Base-by-base conservation (phyloP, 1,140 invertebrate species). In the Euwallacea similis region DNA sequence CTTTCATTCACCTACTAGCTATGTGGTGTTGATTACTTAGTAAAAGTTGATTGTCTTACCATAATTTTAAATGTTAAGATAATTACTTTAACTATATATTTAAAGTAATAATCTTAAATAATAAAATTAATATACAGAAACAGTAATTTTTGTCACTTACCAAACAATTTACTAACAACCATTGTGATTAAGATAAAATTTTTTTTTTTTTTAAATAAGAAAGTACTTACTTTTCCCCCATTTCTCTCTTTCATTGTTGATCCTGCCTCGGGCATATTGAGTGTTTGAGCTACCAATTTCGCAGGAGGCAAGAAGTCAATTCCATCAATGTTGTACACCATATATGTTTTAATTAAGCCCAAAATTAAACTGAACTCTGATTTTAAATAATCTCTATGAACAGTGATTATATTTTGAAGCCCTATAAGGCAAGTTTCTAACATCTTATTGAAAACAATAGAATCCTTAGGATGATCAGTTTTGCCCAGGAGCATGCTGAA, bases 271-370 rank as follows among this genome's bases (percentile, higher is more conserved):
- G 87, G 85, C 21, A 88, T 78, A 71, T 84, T 84, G 71, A 87
- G 83, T 11, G 82, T 81, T n/a, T 86, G 82, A 42, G 84, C 84
- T 59, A 80, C 77, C 2, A 88, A 74, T 71, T 81, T 72, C 73
- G 84, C 81, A 7, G 83, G 82, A 58, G 61, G 75, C 7, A 79
- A 69, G 60, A 72, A 72, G 2, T 74, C 16, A 63, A 81, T 79
- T 3, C 78, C 81, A 11, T 81, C 81, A 2, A 85, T 76, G 11
- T 84, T 83, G 71, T 82, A 83, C 58, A 85, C 81, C 73, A 88
- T 79, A 70, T 84, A 87, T 6, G 79, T 76, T 73, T 85, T 84
- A 0, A 84, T 74, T 0, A 87, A 73, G 11, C 88, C 87, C 21
- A 88, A 77, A 64, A 87, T 70, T 60, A 86, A 79, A 0, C 86